Base-by-base conservation (phyloP, 2,797 vertebrate species). In the Salmo trutta region DNA sequence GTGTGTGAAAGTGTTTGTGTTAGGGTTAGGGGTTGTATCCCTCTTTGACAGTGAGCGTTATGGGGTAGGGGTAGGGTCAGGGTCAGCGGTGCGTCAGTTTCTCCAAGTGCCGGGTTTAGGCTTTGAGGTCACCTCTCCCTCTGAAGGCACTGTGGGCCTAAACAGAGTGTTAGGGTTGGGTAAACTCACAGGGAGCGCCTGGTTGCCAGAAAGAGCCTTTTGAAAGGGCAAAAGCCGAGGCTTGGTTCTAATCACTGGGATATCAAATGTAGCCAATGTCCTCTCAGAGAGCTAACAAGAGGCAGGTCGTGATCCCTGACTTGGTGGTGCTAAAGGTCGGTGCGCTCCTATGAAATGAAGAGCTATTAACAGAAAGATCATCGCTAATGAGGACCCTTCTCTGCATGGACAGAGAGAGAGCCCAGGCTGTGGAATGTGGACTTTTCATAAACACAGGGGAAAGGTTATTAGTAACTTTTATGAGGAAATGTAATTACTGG, bases 341-440 rank as follows among this genome's bases (percentile, higher is more conserved):
- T 68, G 65, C 74, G 77, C 90, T 92, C 89, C 90, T 90, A 90
- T 92, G 91, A 93, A 91, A 91, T 91, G 90, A 91, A 91, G 85
- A 86, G 84, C 90, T 85, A 89, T 93, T 92, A 93, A 88, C 76
- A 81, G 67, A 69, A 76, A 77, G 89, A 90, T 88, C 90, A 76
- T 73, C 62, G 81, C 91, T 94, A 94, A 94, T 93, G 92, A 94
- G 91, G 85, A 90, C 90, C 86, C 77, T 86, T 74, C 87, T 88
- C 84, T 87, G 83, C 82, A 79, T 24, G 82, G 86, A 77, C 79
- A 52, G 77, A 82, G 77, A 82, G 77, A 80, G 24, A 72, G 75
- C 82, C 72, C 16, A 24, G 77, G 67, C 78, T 72, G 72, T 71
- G 87, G 90, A 91, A 93, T 91, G 90, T 77, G 67, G 83, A 79